Conservation (phyloP, 2,888 invertebrate genomes). For the Trachelus tabidus region DNA sequence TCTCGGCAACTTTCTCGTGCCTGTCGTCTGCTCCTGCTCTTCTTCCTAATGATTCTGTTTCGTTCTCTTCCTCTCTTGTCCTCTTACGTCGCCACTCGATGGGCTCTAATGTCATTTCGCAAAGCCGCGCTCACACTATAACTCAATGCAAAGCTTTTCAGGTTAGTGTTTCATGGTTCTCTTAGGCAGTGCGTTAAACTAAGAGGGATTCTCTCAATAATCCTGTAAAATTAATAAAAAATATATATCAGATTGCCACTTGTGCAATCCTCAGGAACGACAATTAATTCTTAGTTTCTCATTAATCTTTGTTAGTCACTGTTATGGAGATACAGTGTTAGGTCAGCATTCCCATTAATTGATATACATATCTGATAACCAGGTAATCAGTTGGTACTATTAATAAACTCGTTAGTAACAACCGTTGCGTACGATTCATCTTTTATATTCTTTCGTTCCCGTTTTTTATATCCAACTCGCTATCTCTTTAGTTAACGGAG, state of each 20-base stretch:
- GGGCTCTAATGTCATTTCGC: background rate
- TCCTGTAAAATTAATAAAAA: background rate
- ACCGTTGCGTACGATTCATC: background rate
- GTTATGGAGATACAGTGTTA: slow-evolving; percentile 23
- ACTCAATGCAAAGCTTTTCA: background rate
- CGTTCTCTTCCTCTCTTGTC: background rate
- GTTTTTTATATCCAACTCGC: background rate
- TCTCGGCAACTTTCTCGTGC: slow-evolving; percentile 19
- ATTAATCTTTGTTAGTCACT: background rate
- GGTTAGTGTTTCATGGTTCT: background rate
- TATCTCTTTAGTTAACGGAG: background rate
- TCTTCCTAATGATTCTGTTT: background rate
- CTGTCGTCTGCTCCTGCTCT: background rate
- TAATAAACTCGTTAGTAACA: slow-evolving; percentile 42
- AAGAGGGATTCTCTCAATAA: background rate
- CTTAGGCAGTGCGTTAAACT: background rate
- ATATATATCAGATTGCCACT: background rate
- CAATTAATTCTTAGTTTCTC: too few relatives aligned
- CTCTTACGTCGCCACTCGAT: background rate
- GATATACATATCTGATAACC: slow-evolving; percentile 27
- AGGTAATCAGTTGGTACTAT: slow-evolving; percentile 49
- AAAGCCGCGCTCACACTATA: background rate
- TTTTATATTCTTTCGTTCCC: background rate
- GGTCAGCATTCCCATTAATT: slow-evolving; percentile 41
- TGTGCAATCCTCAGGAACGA: too few relatives aligned